A percentile compares a stretch with the other conserved stretches of the same genome.
phyloP scores from a whole-genome alignment of 2,888 invertebrate species.

The Horisme vitalbata region DNA sequence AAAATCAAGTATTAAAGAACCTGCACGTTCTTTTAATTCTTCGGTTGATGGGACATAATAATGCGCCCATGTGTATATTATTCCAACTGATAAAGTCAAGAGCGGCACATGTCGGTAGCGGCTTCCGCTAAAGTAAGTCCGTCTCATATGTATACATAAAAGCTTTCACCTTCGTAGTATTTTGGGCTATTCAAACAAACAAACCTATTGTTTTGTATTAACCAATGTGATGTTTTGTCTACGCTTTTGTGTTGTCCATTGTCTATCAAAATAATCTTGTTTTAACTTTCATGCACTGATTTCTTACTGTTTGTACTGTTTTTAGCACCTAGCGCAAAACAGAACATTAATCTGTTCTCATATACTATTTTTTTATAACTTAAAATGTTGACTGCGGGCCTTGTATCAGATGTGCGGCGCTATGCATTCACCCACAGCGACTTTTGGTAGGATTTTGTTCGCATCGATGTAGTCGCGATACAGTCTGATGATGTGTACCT shows the following conservation, averaged over 20 bases:
- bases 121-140: not conserved
- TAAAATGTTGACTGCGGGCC: too few relatives aligned
- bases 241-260: constrained; percentile 17
- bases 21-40: too few relatives aligned
- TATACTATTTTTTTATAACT: too few relatives aligned
- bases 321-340: constrained; percentile 2
- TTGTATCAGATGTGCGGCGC: too few relatives aligned
- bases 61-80: too few relatives aligned
- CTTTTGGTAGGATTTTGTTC: too few relatives aligned
- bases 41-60: too few relatives aligned
- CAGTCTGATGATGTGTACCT: too few relatives aligned
- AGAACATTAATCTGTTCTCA: not conserved
- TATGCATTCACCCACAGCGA: too few relatives aligned
- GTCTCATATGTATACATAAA: not conserved
- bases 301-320: not conserved
- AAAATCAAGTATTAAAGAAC: too few relatives aligned
- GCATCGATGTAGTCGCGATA: too few relatives aligned
- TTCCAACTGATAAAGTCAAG: too few relatives aligned
- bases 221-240: constrained; percentile 2
- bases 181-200: not conserved
- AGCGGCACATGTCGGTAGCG: not conserved
- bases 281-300: constrained; percentile 5
- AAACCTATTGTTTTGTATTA: not conserved
- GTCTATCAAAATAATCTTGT: constrained; percentile 10
- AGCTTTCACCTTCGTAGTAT: not conserved